Conservation (phyloP, 2,113 vertebrate genomes). For the Pedetes capensis region DNA sequence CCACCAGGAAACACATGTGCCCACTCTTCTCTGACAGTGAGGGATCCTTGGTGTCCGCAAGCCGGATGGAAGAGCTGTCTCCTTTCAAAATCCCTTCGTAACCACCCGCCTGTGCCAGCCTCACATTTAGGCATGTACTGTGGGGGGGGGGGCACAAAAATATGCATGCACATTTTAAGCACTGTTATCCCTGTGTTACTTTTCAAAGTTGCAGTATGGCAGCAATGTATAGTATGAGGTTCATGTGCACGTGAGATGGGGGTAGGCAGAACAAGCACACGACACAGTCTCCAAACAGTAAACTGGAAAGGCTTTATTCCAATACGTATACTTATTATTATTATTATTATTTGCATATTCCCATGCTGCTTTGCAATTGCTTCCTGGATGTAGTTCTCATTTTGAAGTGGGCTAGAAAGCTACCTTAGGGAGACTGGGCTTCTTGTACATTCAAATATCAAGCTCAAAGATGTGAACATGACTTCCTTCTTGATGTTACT, state of each 20-base stretch:
- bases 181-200: too few species aligned
- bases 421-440: neutral
- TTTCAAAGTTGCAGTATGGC: too few species aligned
- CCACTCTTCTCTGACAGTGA: neutral
- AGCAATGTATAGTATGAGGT: too few species aligned
- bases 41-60: neutral
- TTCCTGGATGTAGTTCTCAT: constrained; percentile 32
- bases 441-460: neutral
- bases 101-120: neutral
- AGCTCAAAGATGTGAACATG: neutral
- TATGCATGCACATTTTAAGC: too few species aligned
- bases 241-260: too few species aligned
- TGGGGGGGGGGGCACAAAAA: too few species aligned
- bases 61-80: neutral
- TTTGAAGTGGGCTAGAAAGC: neutral
- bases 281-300: too few species aligned
- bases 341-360: too few species aligned
- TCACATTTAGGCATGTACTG: neutral
- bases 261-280: too few species aligned
- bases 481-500: neutral
- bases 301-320: too few species aligned
- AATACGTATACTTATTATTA: too few species aligned
- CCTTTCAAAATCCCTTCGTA: constrained; percentile 17
- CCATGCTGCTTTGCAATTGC: constrained; percentile 5
- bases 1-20: neutral